Conservation (phyloP, 2,888 invertebrate species). For the Alcis repandata region DNA sequence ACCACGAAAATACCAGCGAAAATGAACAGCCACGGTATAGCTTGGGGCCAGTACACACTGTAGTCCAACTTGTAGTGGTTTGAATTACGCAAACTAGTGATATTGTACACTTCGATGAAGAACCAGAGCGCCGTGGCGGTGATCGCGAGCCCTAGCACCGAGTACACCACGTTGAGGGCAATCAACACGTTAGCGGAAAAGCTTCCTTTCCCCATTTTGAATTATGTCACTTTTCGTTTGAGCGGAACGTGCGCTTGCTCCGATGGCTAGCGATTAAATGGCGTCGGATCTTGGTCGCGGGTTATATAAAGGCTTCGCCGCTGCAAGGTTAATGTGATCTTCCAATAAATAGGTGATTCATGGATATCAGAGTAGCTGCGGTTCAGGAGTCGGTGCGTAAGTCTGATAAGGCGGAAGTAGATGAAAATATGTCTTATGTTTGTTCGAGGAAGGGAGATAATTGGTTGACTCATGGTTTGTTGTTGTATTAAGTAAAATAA, state of each 20-base stretch:
- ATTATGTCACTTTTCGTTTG: slow-evolving; percentile 5
- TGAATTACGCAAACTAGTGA: slow-evolving; percentile 69
- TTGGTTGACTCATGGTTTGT: slow-evolving; percentile 10
- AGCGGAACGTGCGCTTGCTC: slow-evolving; percentile 35
- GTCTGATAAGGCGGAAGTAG: slow-evolving; percentile 16
- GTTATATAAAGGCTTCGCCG: slow-evolving; percentile 58
- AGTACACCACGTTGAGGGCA: slow-evolving; percentile 66
- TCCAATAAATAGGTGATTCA: slow-evolving; percentile 30
- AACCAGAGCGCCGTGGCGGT: slow-evolving; percentile 72
- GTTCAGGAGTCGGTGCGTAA: slow-evolving; percentile 18
- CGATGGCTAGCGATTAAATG: slow-evolving; percentile 64
- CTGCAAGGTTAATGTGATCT: slow-evolving; percentile 44
- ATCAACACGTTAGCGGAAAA: slow-evolving; percentile 56
- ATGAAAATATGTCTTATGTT: slow-evolving; percentile 8
- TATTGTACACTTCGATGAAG: slow-evolving; percentile 68
- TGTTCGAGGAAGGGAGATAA: slow-evolving; percentile 13
- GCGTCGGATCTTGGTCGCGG: slow-evolving; percentile 53
- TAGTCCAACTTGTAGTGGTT: slow-evolving; percentile 79
- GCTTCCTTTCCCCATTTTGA: slow-evolving; percentile 52
- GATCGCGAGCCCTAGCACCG: slow-evolving; percentile 65
- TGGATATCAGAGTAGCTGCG: slow-evolving; percentile 12
- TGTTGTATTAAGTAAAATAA: not conserved
- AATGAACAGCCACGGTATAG: slow-evolving; percentile 78
- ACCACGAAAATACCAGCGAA: slow-evolving; percentile 69
- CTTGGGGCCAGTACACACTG: slow-evolving; percentile 80